phyloP scores from a whole-genome alignment of 2,113 vertebrate genomes.

The Otolemur garnettii region DNA sequence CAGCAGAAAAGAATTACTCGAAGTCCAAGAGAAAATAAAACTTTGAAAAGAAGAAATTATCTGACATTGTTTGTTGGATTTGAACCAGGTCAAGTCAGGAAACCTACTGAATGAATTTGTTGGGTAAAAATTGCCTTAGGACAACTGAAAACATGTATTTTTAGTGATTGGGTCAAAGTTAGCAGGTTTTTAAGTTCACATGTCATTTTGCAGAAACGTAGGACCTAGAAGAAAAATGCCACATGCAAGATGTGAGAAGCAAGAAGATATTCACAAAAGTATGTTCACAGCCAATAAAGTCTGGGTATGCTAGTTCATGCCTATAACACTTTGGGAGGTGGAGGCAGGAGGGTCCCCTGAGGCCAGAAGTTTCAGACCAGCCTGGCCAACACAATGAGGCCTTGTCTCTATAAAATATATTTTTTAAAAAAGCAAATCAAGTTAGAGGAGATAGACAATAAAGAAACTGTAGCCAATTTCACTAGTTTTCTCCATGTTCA shows the following conservation, averaged over 20 bases:
- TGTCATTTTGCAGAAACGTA: not conserved
- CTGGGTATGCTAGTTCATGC: too few species aligned
- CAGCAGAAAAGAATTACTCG: not conserved
- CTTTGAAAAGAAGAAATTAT: not conserved
- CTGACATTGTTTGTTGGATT: not conserved
- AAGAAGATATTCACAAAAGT: not conserved
- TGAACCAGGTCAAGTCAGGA: not conserved
- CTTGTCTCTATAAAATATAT: too few species aligned
- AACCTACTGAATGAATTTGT: not conserved
- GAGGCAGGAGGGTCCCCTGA: too few species aligned
- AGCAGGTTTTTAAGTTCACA: not conserved
- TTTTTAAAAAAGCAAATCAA: not conserved
- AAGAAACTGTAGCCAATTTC: not conserved
- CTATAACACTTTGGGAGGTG: too few species aligned
- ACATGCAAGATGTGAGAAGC: not conserved
- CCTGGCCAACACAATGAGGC: too few species aligned
- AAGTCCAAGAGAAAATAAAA: slow-evolving; percentile 31
- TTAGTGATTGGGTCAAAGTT: not conserved
- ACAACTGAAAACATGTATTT: not conserved
- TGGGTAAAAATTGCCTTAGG: not conserved
- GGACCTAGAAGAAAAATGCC: not conserved
- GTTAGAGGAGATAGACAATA: not conserved
- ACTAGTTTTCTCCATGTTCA: not conserved
- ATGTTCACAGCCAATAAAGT: not conserved
- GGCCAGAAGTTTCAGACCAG: too few species aligned